These are phyloP conservation scores for Condylostylus longicornis DNA, from an alignment of 1,140 invertebrate genomes.

Conservation along the genomic window DNA sequence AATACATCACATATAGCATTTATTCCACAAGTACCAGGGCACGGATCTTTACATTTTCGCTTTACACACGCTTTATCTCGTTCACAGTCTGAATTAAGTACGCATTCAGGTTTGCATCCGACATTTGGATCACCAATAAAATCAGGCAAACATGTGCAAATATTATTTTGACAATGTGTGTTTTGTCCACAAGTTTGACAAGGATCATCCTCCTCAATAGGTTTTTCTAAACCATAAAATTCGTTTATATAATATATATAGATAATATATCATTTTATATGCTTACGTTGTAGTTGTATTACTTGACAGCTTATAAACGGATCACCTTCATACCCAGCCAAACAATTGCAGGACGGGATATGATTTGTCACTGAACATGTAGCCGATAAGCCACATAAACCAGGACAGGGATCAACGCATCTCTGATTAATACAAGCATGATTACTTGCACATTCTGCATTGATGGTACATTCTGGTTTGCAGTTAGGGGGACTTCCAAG, in stretches of 20 bases:
- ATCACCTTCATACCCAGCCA: slow-evolving; percentile 61
- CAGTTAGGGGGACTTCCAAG: slow-evolving; percentile 54
- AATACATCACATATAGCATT: slow-evolving; percentile 55
- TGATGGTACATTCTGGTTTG: slow-evolving; percentile 59
- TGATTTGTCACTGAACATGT: slow-evolving; percentile 60
- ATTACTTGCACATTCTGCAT: slow-evolving; percentile 59
- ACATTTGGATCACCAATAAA: slow-evolving; percentile 65
- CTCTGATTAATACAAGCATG: slow-evolving; percentile 58
- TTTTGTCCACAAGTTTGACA: slow-evolving; percentile 66
- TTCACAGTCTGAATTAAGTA: slow-evolving; percentile 59
- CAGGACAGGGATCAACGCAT: slow-evolving; percentile 47
- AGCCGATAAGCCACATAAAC: slow-evolving; percentile 53
- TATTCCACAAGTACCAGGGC: slow-evolving; percentile 52
- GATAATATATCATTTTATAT: slow-evolving; percentile 37
- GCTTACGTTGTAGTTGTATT: slow-evolving; percentile 31
- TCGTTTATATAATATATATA: slow-evolving; percentile 46
- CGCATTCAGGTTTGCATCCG: slow-evolving; percentile 62
- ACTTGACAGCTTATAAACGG: slow-evolving; percentile 53
- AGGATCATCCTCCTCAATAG: slow-evolving; percentile 10
- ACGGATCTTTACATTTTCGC: slow-evolving; percentile 62
- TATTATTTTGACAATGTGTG: slow-evolving; percentile 56
- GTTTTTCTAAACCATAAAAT: slow-evolving; percentile 49
- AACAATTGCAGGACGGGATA: slow-evolving; percentile 58
- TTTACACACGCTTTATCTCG: slow-evolving; percentile 52
- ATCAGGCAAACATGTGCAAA: slow-evolving; percentile 55